phyloP scores from a whole-genome alignment of 2,797 vertebrate genomes.

The Danio albolineatus region DNA sequence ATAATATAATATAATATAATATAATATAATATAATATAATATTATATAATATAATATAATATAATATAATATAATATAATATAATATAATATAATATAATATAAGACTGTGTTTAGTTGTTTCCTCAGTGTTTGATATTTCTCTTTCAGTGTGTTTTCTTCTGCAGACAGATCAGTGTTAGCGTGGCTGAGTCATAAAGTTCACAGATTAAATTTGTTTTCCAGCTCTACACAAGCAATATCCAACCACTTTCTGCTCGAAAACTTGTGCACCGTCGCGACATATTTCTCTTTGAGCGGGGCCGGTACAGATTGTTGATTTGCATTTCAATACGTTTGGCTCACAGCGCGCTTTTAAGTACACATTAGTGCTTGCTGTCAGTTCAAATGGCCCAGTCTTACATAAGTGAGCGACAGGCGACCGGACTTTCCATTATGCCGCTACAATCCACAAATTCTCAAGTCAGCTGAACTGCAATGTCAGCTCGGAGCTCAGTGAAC shows the following conservation, averaged over 20 bases:
- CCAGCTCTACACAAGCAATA: background rate
- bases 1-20: too few species aligned
- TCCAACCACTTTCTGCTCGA: background rate
- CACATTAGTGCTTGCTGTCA: conserved; percentile 36
- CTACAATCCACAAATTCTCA: conserved; percentile 20
- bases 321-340: conserved; percentile 32
- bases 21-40: too few species aligned
- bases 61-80: too few species aligned
- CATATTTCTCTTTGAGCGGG: conserved; percentile 11
- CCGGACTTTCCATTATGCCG: conserved; percentile 22
- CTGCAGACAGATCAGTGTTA: background rate
- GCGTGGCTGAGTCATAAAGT: background rate
- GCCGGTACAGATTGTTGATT: conserved; percentile 22
- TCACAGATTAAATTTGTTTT: background rate
- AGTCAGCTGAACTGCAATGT: conserved; percentile 24
- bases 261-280: background rate
- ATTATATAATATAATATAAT: too few species aligned
- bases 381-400: conserved; percentile 17
- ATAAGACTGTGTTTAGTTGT: background rate
- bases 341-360: conserved; percentile 20
- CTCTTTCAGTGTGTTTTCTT: background rate
- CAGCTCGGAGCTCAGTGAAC: conserved; percentile 21
- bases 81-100: too few species aligned
- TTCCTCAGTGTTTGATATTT: background rate
- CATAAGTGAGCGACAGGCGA: conserved; percentile 3